A percentile compares a stretch with the other conserved stretches of the same genome.
phyloP scores from a whole-genome alignment of 1,140 invertebrate genomes.

The Helicoverpa zea region DNA sequence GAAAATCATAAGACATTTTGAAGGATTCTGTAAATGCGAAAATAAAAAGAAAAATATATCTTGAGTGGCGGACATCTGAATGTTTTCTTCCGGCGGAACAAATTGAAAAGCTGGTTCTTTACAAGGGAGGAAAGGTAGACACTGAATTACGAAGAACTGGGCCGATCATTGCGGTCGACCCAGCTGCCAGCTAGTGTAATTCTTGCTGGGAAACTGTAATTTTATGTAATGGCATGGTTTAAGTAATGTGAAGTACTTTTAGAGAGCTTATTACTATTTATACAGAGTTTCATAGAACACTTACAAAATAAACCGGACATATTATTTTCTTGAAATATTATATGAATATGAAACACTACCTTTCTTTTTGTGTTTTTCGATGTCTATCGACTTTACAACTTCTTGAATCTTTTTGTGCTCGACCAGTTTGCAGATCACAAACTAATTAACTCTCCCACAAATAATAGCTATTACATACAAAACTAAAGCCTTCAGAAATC shows the following conservation, averaged over 20 bases:
- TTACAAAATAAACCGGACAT: no score
- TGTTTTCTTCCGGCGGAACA: conserved; percentile 46
- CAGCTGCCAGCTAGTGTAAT: background rate
- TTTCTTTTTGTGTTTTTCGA: no score
- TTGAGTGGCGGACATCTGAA: conserved; percentile 37
- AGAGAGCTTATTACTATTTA: no score
- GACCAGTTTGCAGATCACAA: no score
- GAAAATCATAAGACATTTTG: conserved; percentile 32
- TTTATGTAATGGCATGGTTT: background rate
- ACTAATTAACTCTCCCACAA: no score
- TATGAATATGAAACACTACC: no score
- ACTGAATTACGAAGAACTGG: conserved; percentile 44
- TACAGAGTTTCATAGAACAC: no score
- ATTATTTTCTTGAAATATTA: no score
- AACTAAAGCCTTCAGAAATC: conserved; percentile 8
- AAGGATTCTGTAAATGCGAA: conserved; percentile 9
- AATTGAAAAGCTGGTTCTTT: conserved; percentile 44
- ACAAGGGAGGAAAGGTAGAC: conserved; percentile 34
- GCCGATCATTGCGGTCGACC: conserved; percentile 39
- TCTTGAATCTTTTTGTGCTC: no score
- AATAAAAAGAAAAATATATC: conserved; percentile 37
- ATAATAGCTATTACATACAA: background rate
- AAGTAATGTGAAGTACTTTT: background rate
- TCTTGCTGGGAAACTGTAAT: background rate
- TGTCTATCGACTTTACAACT: no score